Evolutionary conservation across 2,888 invertebrate genomes (phyloP).

Genomic region (Parapristionchus giblindavisi): DNA sequence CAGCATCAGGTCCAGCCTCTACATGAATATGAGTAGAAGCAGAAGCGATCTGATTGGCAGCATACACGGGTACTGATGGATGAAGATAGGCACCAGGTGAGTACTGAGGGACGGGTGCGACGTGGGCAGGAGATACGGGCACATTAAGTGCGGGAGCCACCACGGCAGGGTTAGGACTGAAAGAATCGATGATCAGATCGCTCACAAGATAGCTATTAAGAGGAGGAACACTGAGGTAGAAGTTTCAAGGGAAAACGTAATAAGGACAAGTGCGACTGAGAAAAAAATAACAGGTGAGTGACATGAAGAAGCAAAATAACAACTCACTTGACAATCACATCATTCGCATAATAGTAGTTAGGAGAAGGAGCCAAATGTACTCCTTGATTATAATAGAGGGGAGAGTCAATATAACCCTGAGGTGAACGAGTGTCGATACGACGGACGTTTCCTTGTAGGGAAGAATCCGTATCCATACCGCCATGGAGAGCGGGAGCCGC

Average conservation of each 20-base stretch:
- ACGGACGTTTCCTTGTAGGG: constrained; percentile 32
- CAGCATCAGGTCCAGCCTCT: constrained; percentile 37
- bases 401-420: constrained; percentile 36
- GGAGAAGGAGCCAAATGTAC: constrained; percentile 36
- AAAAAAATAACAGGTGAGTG: not conserved
- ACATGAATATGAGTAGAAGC: constrained; percentile 40
- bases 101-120: constrained; percentile 16
- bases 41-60: constrained; percentile 36
- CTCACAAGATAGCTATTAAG: not conserved
- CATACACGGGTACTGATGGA: constrained; percentile 34
- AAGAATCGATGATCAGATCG: not conserved
- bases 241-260: not conserved
- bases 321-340: constrained; percentile 20
- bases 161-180: not conserved
- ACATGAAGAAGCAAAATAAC: not conserved
- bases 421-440: constrained; percentile 36
- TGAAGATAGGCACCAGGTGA: constrained; percentile 22
- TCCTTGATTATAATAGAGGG: constrained; percentile 37
- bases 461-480: constrained; percentile 37
- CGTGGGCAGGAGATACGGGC: constrained; percentile 26
- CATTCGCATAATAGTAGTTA: constrained; percentile 23
- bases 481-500: constrained; percentile 25
- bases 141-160: not conserved
- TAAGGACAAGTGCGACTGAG: too few relatives aligned
- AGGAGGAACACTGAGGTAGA: not conserved